phyloP scores from a whole-genome alignment of 1,140 invertebrate genomes.

The Papilio polyxenes region DNA sequence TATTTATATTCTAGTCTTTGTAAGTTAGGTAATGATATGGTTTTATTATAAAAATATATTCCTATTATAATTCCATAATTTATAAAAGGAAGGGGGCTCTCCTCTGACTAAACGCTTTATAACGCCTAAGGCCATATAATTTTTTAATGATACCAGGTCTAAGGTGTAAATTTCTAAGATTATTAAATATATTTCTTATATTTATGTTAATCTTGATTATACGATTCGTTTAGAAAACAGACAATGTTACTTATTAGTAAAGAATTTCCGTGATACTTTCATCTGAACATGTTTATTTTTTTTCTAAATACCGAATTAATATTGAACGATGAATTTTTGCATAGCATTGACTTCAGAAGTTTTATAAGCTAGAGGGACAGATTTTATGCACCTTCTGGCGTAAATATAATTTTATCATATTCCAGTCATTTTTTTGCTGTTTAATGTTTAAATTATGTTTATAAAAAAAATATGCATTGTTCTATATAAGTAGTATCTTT shows the following conservation, averaged over 20 bases:
- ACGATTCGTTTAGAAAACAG: neutral
- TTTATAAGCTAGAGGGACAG: neutral
- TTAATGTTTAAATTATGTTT: neutral
- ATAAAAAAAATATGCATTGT: neutral
- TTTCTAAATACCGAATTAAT: neutral
- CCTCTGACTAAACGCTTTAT: constrained; percentile 20
- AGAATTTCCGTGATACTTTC: neutral
- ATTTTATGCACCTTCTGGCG: too few relatives aligned
- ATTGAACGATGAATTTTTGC: neutral
- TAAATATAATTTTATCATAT: neutral
- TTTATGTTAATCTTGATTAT: neutral
- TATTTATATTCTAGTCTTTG: constrained; percentile 32
- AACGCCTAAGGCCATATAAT: constrained; percentile 9
- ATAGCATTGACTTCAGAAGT: neutral
- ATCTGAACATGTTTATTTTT: neutral
- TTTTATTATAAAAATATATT: constrained; percentile 28
- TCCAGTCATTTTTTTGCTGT: neutral
- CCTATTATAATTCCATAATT: constrained; percentile 30
- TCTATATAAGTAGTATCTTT: neutral
- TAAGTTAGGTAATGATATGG: constrained; percentile 31
- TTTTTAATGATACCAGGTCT: constrained; percentile 19
- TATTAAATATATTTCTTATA: neutral
- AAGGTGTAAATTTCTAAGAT: constrained; percentile 24
- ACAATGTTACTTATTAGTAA: neutral
- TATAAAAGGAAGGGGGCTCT: constrained; percentile 15